phyloP scores from a whole-genome alignment of 2,797 vertebrate species.

The Pagetopsis macropterus region DNA sequence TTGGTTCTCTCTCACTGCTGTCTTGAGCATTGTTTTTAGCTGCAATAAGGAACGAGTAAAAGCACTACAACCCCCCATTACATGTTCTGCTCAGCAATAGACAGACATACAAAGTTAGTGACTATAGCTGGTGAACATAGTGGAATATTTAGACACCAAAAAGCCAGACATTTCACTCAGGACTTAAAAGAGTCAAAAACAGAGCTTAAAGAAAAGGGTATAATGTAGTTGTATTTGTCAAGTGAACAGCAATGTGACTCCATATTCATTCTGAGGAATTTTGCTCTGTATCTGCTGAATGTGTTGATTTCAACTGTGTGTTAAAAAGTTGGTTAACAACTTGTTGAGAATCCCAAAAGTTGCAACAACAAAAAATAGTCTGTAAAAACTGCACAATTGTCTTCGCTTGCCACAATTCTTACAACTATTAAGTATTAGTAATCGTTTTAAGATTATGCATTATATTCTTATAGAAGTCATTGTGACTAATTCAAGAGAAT shows the following conservation, averaged over 20 bases:
- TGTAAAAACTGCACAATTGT: accelerated
- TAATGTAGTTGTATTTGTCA: background rate
- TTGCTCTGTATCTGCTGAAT: background rate
- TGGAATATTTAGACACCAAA: background rate
- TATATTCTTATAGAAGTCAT: background rate
- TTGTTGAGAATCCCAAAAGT: background rate
- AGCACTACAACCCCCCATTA: background rate
- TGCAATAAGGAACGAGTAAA: background rate
- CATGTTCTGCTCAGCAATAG: background rate
- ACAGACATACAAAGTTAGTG: background rate
- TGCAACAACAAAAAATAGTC: background rate
- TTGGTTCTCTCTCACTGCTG: background rate
- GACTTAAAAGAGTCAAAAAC: background rate
- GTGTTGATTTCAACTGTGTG: background rate
- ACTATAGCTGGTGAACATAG: slow-evolving; percentile 1
- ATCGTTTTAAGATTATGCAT: background rate
- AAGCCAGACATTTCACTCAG: background rate
- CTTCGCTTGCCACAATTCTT: background rate
- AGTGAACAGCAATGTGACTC: background rate
- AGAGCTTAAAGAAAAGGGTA: background rate
- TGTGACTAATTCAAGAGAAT: background rate
- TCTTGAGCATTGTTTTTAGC: background rate
- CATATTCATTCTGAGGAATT: background rate
- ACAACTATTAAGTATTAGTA: background rate
- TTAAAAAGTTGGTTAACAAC: background rate